Conservation (phyloP, 2,113 vertebrate species). For the Psittacula cyanocephala region DNA sequence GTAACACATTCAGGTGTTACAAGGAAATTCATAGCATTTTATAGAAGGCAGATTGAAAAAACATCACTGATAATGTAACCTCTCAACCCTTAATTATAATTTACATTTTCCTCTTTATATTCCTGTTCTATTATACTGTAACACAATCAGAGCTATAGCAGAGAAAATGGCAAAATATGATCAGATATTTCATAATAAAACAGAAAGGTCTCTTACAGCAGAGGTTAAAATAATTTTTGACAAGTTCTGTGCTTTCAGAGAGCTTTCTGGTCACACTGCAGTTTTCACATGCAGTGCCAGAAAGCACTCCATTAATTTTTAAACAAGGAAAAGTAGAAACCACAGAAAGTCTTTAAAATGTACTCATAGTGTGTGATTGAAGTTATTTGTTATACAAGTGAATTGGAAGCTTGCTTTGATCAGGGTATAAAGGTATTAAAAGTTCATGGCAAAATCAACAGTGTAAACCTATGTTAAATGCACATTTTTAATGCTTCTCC, state of each 20-base stretch:
- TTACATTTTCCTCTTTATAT: not conserved
- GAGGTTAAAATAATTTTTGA: not conserved
- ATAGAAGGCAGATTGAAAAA: not conserved
- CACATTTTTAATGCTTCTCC: not conserved
- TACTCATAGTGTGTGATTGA: not conserved
- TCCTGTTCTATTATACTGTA: not conserved
- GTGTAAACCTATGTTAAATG: not conserved
- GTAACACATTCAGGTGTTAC: not conserved
- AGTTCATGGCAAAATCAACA: not conserved
- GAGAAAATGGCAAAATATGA: not conserved
- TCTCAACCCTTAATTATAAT: not conserved
- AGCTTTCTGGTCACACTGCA: not conserved
- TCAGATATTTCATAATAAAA: not conserved
- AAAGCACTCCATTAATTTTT: constrained; percentile 18
- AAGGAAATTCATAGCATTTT: not conserved
- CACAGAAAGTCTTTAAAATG: not conserved
- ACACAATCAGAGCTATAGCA: not conserved
- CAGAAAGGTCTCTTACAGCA: not conserved
- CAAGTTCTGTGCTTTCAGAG: not conserved
- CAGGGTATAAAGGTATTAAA: not conserved
- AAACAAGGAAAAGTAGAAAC: not conserved
- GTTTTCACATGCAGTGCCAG: not conserved
- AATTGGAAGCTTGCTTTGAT: not conserved
- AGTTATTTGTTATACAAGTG: not conserved
- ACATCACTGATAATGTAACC: not conserved